Evolutionary conservation across 2,888 invertebrate species (phyloP).

Genomic region (Ethmia dodecea): DNA sequence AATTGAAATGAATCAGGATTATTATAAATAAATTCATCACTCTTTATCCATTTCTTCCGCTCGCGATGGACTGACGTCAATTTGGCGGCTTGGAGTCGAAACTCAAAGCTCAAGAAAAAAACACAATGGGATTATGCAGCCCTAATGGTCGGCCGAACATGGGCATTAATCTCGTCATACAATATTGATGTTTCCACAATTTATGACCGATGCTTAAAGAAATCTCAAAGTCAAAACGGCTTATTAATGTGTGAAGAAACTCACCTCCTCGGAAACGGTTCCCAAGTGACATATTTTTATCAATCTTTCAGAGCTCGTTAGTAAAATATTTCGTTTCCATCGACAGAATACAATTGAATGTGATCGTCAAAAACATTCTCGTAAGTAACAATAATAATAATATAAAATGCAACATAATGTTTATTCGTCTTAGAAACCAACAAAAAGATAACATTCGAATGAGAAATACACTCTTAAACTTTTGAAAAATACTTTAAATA

Average conservation of each 20-base stretch:
- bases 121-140: conserved; percentile 70
- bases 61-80: conserved; percentile 48
- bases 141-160: conserved; percentile 71
- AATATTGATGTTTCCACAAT: conserved; percentile 73
- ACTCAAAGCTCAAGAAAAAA: conserved; percentile 55
- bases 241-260: conserved; percentile 75
- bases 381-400: conserved; percentile 62
- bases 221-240: conserved; percentile 67
- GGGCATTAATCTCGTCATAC: conserved; percentile 75
- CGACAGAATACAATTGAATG: conserved; percentile 73
- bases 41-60: conserved; percentile 50
- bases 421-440: conserved; percentile 27
- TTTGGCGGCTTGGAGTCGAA: conserved; percentile 51
- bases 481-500: conserved; percentile 39
- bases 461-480: conserved; percentile 32
- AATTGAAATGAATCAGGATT: conserved; percentile 15
- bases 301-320: conserved; percentile 60
- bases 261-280: conserved; percentile 54
- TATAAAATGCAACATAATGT: conserved; percentile 38
- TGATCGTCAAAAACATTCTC: conserved; percentile 63
- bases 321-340: conserved; percentile 58
- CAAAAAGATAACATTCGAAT: conserved; percentile 44
- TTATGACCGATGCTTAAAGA: conserved; percentile 60
- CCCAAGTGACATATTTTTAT: conserved; percentile 62
- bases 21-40: conserved; percentile 53